phyloP scores from a whole-genome alignment of 2,888 invertebrate genomes.

The Quadroppia sp. region DNA sequence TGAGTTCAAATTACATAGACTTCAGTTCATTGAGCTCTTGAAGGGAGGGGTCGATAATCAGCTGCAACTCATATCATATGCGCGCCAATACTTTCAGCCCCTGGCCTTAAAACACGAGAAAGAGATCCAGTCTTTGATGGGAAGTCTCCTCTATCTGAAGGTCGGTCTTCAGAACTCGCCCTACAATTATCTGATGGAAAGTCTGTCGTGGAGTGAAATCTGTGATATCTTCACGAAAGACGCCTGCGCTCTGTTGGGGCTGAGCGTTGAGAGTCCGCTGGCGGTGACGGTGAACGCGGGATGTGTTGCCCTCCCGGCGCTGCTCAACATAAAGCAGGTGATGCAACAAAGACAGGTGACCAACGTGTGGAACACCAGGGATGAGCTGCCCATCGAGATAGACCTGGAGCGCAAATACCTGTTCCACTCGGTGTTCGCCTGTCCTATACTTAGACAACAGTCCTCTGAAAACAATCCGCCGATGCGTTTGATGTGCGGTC shows the following conservation, averaged over 20 bases:
- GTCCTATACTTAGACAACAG: conserved; percentile 95
- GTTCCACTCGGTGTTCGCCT: conserved; percentile 97
- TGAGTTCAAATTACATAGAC: conserved; percentile 75
- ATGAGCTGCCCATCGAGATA: conserved; percentile 96
- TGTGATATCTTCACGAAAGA: conserved; percentile 86
- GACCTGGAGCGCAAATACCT: conserved; percentile 84
- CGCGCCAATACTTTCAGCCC: conserved; percentile 73
- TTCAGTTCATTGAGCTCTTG: conserved; percentile 71
- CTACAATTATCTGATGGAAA: conserved; percentile 68
- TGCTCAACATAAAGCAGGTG: conserved; percentile 87
- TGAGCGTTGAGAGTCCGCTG: conserved; percentile 83
- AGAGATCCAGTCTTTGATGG: conserved; percentile 80
- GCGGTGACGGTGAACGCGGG: conserved; percentile 88
- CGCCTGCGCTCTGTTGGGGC: conserved; percentile 81
- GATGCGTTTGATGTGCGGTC: conserved; percentile 93
- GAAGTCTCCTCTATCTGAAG: conserved; percentile 71
- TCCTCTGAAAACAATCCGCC: conserved; percentile 94
- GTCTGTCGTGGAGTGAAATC: conserved; percentile 75
- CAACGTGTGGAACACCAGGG: conserved; percentile 84
- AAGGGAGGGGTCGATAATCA: conserved; percentile 65
- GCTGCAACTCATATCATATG: conserved; percentile 78
- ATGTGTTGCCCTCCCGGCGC: conserved; percentile 84
- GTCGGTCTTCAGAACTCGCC: conserved; percentile 74
- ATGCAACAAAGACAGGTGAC: conserved; percentile 84
- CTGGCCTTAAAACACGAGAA: conserved; percentile 72